phyloP scores from a whole-genome alignment of 35 echinoderm and acorn worm species.

The Eucidaris tribuloides region DNA sequence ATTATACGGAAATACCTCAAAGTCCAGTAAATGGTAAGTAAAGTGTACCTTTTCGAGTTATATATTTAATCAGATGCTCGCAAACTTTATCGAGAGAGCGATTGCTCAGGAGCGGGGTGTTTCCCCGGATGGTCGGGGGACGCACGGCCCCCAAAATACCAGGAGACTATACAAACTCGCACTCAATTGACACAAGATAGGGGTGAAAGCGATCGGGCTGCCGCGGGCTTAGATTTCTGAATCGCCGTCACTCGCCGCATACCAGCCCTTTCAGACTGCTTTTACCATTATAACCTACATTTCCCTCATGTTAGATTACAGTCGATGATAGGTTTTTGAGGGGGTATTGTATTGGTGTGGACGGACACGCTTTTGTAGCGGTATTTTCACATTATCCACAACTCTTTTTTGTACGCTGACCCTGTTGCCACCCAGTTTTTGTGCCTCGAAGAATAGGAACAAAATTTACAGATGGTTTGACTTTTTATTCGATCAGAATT shows the following conservation, averaged over 20 bases:
- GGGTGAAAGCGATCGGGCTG: slow-evolving; percentile 14
- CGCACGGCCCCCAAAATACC: background rate
- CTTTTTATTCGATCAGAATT: too few relatives aligned
- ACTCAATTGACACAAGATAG: background rate
- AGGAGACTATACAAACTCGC: background rate
- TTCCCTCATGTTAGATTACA: slow-evolving; percentile 21
- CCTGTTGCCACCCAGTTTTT: slow-evolving; percentile 12
- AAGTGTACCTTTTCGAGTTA: too few relatives aligned
- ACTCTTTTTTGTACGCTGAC: background rate
- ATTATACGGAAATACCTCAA: slow-evolving; percentile 33
- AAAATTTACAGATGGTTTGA: too few relatives aligned
- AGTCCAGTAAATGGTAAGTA: slow-evolving; percentile 28
- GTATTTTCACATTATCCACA: slow-evolving; percentile 24
- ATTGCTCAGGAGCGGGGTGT: too few relatives aligned
- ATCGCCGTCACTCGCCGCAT: background rate
- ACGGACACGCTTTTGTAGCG: slow-evolving; percentile 5
- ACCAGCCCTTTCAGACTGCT: background rate
- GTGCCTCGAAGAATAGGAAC: too few relatives aligned
- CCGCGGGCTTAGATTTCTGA: slow-evolving; percentile 12
- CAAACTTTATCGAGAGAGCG: too few relatives aligned
- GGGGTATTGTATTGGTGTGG: slow-evolving; percentile 20
- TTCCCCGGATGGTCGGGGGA: too few relatives aligned
- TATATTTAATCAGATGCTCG: too few relatives aligned
- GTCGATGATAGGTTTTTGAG: slow-evolving; percentile 22
- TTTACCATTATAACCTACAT: background rate